Evolutionary conservation across 1,140 invertebrate species (phyloP).

Genomic region (Zaprionus gabonicus): DNA sequence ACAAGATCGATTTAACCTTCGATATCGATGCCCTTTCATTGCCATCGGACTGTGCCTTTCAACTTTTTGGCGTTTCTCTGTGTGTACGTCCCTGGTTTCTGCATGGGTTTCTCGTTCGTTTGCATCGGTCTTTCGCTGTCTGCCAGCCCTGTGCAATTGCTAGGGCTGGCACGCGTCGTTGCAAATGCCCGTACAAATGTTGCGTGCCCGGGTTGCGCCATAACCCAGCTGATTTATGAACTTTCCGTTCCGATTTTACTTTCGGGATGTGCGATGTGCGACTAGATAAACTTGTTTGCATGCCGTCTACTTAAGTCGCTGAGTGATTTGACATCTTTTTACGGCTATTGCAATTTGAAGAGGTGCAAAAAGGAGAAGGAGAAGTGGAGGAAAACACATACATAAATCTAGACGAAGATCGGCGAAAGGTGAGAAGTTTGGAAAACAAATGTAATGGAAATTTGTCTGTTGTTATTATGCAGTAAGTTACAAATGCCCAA

Average conservation of each 20-base stretch:
- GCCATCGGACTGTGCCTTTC: not conserved
- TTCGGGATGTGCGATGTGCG: not conserved
- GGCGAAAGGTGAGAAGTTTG: not conserved
- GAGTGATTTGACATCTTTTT: constrained; percentile 3
- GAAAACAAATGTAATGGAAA: not conserved
- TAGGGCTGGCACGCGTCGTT: constrained; percentile 4
- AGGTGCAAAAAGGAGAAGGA: not conserved
- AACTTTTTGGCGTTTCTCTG: not conserved
- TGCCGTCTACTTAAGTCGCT: not conserved
- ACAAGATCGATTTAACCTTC: not conserved
- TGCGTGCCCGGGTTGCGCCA: not conserved
- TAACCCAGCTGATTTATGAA: constrained; percentile 4
- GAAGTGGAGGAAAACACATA: not conserved
- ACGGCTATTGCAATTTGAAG: not conserved
- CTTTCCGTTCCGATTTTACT: not conserved
- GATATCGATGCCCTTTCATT: not conserved
- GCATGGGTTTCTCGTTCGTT: not conserved
- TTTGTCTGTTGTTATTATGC: not conserved
- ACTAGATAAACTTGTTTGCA: not conserved
- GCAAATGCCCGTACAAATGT: constrained; percentile 1
- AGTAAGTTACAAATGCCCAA: not conserved
- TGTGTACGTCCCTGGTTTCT: not conserved
- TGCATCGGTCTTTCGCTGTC: not conserved
- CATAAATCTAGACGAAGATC: constrained; percentile 7
- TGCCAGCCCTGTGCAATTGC: not conserved